phyloP scores from a whole-genome alignment of 2,113 vertebrate genomes.

The Solea senegalensis region DNA sequence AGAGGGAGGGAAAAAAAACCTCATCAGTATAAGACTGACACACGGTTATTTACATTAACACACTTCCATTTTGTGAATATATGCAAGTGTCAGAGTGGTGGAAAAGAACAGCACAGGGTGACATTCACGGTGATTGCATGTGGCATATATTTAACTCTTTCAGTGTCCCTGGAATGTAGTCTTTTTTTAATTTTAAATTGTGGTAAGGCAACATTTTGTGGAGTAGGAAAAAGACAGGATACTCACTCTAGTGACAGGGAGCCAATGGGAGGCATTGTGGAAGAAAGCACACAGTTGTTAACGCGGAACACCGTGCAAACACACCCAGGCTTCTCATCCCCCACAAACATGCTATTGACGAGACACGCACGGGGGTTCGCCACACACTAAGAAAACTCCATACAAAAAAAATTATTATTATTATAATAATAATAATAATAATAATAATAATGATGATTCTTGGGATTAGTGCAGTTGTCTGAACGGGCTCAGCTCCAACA shows the following conservation, averaged over 20 bases:
- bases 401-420: slow-evolving; percentile 13
- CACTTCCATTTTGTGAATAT: slow-evolving; percentile 24
- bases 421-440: no score
- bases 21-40: slow-evolving; percentile 1
- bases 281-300: slow-evolving; percentile 86
- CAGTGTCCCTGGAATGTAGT: neutral
- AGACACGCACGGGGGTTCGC: neutral
- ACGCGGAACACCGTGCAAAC: slow-evolving; percentile 64
- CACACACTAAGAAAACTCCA: slow-evolving; percentile 15
- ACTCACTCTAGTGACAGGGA: slow-evolving; percentile 90
- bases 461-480: slow-evolving; percentile 39
- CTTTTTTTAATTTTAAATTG: neutral
- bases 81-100: slow-evolving; percentile 62
- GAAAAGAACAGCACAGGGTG: slow-evolving; percentile 45
- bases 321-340: slow-evolving; percentile 49
- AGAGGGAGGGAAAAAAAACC: neutral
- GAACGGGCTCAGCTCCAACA: slow-evolving; percentile 27
- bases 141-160: neutral
- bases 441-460: neutral
- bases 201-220: slow-evolving; percentile 1
- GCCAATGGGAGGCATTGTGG: slow-evolving; percentile 92
- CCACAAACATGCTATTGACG: slow-evolving; percentile 65
- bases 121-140: slow-evolving; percentile 44
- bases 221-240: slow-evolving; percentile 69
- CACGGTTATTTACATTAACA: no score